phyloP scores from a whole-genome alignment of 2,888 invertebrate species.

The Nomada ruficornis region DNA sequence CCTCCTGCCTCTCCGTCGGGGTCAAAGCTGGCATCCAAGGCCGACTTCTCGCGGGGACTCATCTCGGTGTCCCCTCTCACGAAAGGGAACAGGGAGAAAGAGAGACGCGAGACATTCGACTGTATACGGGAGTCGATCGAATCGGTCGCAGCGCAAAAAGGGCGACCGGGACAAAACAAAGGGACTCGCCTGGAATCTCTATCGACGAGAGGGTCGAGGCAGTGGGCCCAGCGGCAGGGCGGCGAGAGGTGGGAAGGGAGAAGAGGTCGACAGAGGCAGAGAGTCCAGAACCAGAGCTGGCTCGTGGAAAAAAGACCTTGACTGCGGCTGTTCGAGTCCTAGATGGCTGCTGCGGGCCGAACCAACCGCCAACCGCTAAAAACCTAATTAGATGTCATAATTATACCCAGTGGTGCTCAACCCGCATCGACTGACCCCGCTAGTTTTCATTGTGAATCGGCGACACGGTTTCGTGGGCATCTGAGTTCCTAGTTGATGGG shows the following conservation, averaged over 20 bases:
- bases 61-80: conserved; percentile 46
- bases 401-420: conserved; percentile 81
- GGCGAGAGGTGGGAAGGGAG: not conserved
- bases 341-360: conserved; percentile 74
- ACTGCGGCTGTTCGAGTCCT: conserved; percentile 69
- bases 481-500: not conserved
- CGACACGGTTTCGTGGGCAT: not conserved
- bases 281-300: conserved; percentile 68
- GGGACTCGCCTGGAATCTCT: conserved; percentile 75
- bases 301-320: conserved; percentile 75
- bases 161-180: conserved; percentile 75
- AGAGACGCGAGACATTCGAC: conserved; percentile 46
- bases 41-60: conserved; percentile 66
- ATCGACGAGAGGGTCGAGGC: conserved; percentile 62
- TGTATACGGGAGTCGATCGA: conserved; percentile 73
- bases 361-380: conserved; percentile 80
- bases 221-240: conserved; percentile 25
- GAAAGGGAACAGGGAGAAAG: not conserved
- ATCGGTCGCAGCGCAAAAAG: conserved; percentile 74
- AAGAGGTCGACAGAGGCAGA: conserved; percentile 28
- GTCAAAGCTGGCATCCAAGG: conserved; percentile 56
- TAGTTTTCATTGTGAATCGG: not conserved
- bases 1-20: conserved; percentile 26
- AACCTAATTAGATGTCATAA: conserved; percentile 84
- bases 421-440: conserved; percentile 8